These are phyloP conservation scores for Glossophaga mutica DNA, from an alignment of 2,797 vertebrate species.

Conservation along the genomic window DNA sequence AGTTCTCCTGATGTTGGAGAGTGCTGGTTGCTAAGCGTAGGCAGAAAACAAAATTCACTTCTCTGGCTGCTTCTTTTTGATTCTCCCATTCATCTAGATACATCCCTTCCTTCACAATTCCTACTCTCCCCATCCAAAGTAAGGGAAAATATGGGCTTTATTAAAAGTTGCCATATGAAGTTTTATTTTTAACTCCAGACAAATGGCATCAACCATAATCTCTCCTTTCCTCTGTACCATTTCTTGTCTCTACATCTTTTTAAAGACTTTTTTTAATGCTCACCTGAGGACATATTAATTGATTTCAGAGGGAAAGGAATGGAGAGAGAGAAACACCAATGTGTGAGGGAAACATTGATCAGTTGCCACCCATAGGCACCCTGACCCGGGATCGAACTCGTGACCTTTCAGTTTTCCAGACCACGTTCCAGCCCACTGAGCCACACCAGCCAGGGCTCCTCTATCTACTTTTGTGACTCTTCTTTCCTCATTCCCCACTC, in stretches of 20 bases:
- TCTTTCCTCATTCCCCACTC: neutral
- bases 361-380: too few species aligned
- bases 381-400: too few species aligned
- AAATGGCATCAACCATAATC: neutral
- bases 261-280: too few species aligned
- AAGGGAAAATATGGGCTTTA: neutral
- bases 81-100: neutral
- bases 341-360: too few species aligned
- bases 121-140: neutral
- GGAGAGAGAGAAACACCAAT: too few species aligned
- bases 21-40: neutral
- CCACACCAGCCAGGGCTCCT: too few species aligned
- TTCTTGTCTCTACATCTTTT: neutral
- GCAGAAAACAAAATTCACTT: neutral
- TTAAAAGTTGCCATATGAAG: neutral
- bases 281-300: too few species aligned
- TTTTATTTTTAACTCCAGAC: neutral
- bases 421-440: too few species aligned
- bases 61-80: neutral
- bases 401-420: too few species aligned
- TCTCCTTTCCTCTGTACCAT: neutral
- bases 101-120: neutral
- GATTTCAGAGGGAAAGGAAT: too few species aligned
- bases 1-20: neutral
- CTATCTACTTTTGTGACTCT: neutral